A percentile compares a stretch with the other conserved stretches of the same genome.
phyloP scores from a whole-genome alignment of 1,140 invertebrate genomes.

The Triops longicaudatus region DNA sequence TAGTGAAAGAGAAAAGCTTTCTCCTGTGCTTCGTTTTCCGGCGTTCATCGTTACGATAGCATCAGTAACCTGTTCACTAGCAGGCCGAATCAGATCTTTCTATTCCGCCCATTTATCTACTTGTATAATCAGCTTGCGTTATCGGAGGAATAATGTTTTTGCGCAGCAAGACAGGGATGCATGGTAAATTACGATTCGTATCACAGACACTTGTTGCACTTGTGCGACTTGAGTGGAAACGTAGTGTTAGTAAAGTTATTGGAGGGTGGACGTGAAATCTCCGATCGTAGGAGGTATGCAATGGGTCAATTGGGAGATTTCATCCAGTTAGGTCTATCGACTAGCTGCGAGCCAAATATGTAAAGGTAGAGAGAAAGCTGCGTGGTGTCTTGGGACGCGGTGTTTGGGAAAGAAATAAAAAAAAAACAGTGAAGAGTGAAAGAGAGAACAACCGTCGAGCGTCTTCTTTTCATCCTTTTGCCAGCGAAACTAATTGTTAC shows the following conservation, averaged over 20 bases:
- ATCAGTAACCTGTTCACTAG: not conserved
- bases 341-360: not conserved
- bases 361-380: not conserved
- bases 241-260: too few species aligned
- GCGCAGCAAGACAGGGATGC: not conserved
- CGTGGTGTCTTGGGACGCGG: not conserved
- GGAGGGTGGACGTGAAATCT: not conserved
- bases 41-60: not conserved
- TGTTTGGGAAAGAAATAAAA: not conserved
- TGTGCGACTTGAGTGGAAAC: too few species aligned
- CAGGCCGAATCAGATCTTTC: not conserved
- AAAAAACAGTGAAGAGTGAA: not conserved
- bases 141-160: not conserved
- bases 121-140: not conserved
- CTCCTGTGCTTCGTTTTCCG: not conserved
- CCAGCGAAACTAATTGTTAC: slow-evolving; percentile 12
- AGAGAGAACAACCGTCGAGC: not conserved
- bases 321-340: not conserved
- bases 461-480: slow-evolving; percentile 8
- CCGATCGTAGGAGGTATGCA: not conserved
- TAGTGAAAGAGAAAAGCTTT: slow-evolving; percentile 8
- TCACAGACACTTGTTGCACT: too few species aligned
- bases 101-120: not conserved
- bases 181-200: not conserved
- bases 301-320: too few species aligned